Evolutionary conservation across 2,113 vertebrate species (phyloP).

Genomic region (Lophius piscatorius): DNA sequence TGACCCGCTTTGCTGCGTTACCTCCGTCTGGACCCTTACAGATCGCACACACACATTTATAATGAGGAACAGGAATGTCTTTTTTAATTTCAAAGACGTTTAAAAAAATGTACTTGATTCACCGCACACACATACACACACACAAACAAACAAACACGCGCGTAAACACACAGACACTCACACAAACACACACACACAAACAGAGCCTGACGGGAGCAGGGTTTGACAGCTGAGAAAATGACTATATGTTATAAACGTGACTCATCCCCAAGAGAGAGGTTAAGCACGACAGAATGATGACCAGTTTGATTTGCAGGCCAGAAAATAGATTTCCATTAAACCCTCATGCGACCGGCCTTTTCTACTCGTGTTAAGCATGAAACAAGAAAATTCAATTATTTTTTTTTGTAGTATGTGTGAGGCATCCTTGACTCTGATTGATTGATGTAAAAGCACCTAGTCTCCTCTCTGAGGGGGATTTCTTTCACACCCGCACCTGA

Average conservation of each 20-base stretch:
- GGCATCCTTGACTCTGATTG: slow-evolving; percentile 44
- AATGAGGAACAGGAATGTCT: slow-evolving; percentile 36
- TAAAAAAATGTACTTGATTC: slow-evolving; percentile 7
- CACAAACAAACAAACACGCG: slow-evolving; percentile 38
- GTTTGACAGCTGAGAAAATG: slow-evolving; percentile 83
- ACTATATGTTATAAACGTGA: slow-evolving; percentile 79
- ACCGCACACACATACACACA: not conserved
- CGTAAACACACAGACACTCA: not conserved
- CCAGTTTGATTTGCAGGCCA: slow-evolving; percentile 75
- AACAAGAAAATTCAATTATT: slow-evolving; percentile 70
- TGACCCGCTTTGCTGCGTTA: slow-evolving; percentile 72
- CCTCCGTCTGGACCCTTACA: slow-evolving; percentile 49
- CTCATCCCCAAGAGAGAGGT: slow-evolving; percentile 68
- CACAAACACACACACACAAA: slow-evolving; percentile 51
- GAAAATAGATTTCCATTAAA: slow-evolving; percentile 78
- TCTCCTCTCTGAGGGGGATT: slow-evolving; percentile 31
- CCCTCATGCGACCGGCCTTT: slow-evolving; percentile 70
- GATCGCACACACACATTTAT: slow-evolving; percentile 32
- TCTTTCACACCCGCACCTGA: slow-evolving; percentile 20
- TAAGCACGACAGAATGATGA: slow-evolving; percentile 66
- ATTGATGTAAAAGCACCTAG: slow-evolving; percentile 54
- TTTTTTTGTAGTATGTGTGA: slow-evolving; percentile 43
- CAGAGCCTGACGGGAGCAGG: slow-evolving; percentile 52
- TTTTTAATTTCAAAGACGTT: slow-evolving; percentile 25
- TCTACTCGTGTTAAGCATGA: slow-evolving; percentile 55